Evolutionary conservation across 2,888 invertebrate genomes (phyloP).

Genomic region (Drosophila paramelanica): DNA sequence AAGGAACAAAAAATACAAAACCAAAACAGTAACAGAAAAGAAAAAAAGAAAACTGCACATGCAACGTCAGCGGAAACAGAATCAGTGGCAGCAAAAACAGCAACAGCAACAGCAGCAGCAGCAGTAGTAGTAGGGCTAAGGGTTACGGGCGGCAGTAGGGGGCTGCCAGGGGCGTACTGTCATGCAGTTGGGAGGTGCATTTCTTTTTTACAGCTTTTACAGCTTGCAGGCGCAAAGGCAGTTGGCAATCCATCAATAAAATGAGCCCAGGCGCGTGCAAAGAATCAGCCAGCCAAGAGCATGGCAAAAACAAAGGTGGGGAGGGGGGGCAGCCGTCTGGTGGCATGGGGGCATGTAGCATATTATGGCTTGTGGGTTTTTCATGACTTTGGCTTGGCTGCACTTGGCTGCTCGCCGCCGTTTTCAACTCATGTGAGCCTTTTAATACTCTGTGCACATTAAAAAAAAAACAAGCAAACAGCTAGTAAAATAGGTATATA

Average conservation of each 20-base stretch:
- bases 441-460: conserved; percentile 28
- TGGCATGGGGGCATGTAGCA: conserved; percentile 11
- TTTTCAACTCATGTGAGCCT: conserved; percentile 22
- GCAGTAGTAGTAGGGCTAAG: conserved; percentile 35
- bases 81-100: conserved; percentile 18
- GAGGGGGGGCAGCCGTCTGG: background rate
- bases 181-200: conserved; percentile 48
- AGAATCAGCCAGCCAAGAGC: conserved; percentile 46
- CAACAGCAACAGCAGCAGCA: conserved; percentile 38
- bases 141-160: conserved; percentile 3
- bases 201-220: conserved; percentile 40
- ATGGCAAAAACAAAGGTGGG: no score
- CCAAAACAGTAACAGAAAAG: conserved; percentile 11
- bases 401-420: conserved; percentile 63
- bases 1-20: conserved; percentile 5
- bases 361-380: conserved; percentile 55
- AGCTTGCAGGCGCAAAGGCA: conserved; percentile 33
- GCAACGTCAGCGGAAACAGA: conserved; percentile 53
- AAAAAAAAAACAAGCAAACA: no score
- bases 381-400: conserved; percentile 71
- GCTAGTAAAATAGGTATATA: no score
- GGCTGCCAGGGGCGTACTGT: conserved; percentile 19
- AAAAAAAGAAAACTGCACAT: conserved; percentile 52
- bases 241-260: conserved; percentile 74
- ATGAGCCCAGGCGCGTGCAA: conserved; percentile 62